Conservation (phyloP, 2,888 invertebrate genomes). For the Coremacera marginata region DNA sequence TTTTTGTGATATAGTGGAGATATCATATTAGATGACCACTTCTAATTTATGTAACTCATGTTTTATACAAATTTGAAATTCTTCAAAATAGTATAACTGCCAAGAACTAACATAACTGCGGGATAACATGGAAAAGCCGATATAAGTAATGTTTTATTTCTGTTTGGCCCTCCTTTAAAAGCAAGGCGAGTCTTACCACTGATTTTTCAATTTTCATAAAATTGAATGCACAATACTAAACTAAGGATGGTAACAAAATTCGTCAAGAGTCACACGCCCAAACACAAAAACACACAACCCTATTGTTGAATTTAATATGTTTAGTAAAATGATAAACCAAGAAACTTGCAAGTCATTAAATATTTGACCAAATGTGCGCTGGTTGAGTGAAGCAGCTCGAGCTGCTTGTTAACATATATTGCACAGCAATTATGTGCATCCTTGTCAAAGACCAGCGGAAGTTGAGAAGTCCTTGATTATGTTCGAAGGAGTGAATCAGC, state of each 20-base stretch:
- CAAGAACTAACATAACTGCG: too few species aligned
- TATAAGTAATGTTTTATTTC: too few species aligned
- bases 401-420: constrained; percentile 12
- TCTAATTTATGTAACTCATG: too few species aligned
- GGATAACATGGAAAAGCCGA: too few species aligned
- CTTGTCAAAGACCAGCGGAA: constrained; percentile 3
- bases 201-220: too few species aligned
- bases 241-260: neutral
- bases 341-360: constrained; percentile 19
- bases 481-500: constrained; percentile 27
- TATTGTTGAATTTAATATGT: neutral
- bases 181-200: too few species aligned
- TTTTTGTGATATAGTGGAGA: too few species aligned
- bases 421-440: neutral
- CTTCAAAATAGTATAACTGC: too few species aligned
- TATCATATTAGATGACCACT: too few species aligned
- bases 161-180: too few species aligned
- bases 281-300: neutral
- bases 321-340: neutral
- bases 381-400: neutral
- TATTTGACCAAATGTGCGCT: neutral
- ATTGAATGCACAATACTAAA: too few species aligned
- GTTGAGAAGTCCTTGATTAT: constrained; percentile 14
- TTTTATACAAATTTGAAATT: too few species aligned
- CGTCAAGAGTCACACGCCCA: neutral